Evolutionary conservation across 2,797 vertebrate genomes (phyloP).

Genomic region (Protonibea diacanthus): DNA sequence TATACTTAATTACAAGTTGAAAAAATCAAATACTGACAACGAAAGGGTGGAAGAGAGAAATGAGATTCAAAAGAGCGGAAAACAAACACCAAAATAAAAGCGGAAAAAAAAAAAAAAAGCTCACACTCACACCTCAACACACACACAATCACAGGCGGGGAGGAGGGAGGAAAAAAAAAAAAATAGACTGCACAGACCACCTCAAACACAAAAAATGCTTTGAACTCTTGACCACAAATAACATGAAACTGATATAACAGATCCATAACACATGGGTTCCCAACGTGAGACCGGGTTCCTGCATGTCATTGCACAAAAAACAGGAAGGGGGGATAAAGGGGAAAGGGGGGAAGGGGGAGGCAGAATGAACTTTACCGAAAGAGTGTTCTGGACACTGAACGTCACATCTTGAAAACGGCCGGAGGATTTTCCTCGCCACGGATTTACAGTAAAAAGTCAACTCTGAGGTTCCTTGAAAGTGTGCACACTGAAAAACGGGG

Average conservation of each 20-base stretch:
- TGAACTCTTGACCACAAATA: constrained; percentile 77
- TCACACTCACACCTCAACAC: constrained; percentile 62
- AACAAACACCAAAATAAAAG: constrained; percentile 34
- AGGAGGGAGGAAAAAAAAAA: neutral
- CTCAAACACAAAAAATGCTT: constrained; percentile 76
- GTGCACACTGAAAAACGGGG: neutral
- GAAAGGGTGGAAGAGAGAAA: constrained; percentile 65
- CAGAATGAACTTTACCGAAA: constrained; percentile 87
- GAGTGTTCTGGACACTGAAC: constrained; percentile 51
- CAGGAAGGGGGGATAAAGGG: neutral
- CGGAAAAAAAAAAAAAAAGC: constrained; percentile 12
- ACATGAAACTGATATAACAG: constrained; percentile 63
- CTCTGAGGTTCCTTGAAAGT: constrained; percentile 12
- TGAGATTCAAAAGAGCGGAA: constrained; percentile 70
- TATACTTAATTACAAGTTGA: constrained; percentile 83
- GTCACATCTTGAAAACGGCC: constrained; percentile 33
- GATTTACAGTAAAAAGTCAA: constrained; percentile 41
- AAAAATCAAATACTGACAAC: constrained; percentile 80
- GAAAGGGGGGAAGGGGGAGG: constrained; percentile 27
- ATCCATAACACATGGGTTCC: constrained; percentile 70
- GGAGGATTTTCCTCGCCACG: constrained; percentile 39
- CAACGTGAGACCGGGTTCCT: constrained; percentile 60
- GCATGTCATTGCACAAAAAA: constrained; percentile 74
- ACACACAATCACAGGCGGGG: constrained; percentile 65
- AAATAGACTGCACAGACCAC: constrained; percentile 72